These are phyloP conservation scores for Bucorvus abyssinicus DNA, from an alignment of 2,797 vertebrate genomes.

Conservation along the genomic window DNA sequence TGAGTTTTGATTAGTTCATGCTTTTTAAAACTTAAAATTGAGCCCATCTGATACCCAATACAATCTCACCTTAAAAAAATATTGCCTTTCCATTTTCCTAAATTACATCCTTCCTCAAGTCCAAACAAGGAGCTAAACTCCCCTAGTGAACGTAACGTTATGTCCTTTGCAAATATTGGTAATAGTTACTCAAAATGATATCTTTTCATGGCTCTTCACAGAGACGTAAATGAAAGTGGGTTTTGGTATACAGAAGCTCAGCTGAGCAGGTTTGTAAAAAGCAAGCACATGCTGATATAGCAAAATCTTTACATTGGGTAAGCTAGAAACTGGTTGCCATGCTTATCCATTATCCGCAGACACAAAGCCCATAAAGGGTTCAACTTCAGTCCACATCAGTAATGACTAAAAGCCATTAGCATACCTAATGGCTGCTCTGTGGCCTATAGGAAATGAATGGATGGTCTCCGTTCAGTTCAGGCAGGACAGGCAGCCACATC, in stretches of 20 bases:
- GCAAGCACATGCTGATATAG: background rate
- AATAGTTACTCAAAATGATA: background rate
- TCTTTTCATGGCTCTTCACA: background rate
- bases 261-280: background rate
- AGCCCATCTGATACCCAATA: background rate
- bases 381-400: background rate
- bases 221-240: background rate
- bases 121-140: background rate
- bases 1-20: background rate
- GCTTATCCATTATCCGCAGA: background rate
- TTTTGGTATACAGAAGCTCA: background rate
- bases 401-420: background rate
- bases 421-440: background rate
- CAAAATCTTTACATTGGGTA: background rate
- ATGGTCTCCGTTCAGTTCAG: background rate
- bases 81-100: background rate
- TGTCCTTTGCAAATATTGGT: background rate
- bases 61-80: background rate
- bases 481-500: background rate
- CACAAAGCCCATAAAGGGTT: background rate
- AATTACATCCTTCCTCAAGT: background rate
- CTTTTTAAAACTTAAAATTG: background rate
- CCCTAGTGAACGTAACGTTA: background rate
- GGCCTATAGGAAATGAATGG: background rate
- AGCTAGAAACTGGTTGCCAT: background rate